Evolutionary conservation across 2,797 vertebrate genomes (phyloP).

Genomic region (Eupleurogrammus muticus): DNA sequence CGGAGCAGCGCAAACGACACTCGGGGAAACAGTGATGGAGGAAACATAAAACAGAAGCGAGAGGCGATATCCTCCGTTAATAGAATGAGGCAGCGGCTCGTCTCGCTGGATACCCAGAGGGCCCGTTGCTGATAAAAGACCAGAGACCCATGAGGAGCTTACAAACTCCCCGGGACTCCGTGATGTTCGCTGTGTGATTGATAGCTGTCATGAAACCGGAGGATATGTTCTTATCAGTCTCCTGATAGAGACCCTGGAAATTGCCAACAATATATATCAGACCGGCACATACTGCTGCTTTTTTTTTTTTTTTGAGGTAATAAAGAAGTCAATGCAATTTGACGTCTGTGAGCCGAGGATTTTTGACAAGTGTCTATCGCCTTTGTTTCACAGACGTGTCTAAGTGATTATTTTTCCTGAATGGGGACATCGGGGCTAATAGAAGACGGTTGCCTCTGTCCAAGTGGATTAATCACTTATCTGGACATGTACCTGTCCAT

Average conservation of each 20-base stretch:
- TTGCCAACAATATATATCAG: not conserved
- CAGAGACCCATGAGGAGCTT: conserved; percentile 35
- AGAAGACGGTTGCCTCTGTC: too few relatives aligned
- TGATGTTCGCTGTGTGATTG: conserved; percentile 14
- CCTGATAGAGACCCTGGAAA: not conserved
- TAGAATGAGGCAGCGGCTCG: conserved; percentile 45
- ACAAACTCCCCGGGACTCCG: conserved; percentile 35
- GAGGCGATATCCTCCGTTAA: conserved; percentile 48
- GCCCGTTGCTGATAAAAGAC: conserved; percentile 46
- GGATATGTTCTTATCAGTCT: not conserved
- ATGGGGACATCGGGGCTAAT: too few relatives aligned
- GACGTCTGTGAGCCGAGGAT: too few relatives aligned
- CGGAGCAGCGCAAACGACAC: conserved; percentile 54
- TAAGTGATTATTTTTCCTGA: too few relatives aligned
- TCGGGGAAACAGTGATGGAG: conserved; percentile 52
- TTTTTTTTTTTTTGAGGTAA: too few relatives aligned
- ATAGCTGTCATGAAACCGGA: conserved; percentile 15
- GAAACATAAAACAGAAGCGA: conserved; percentile 59
- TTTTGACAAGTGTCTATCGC: too few relatives aligned
- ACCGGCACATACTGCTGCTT: too few relatives aligned
- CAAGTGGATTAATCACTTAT: too few relatives aligned
- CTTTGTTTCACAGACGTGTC: too few relatives aligned
- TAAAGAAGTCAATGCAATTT: too few relatives aligned
- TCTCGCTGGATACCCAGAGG: conserved; percentile 29
- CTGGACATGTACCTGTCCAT: too few relatives aligned